phyloP scores from a whole-genome alignment of 2,888 invertebrate genomes.

The Troides oblongomaculatus region DNA sequence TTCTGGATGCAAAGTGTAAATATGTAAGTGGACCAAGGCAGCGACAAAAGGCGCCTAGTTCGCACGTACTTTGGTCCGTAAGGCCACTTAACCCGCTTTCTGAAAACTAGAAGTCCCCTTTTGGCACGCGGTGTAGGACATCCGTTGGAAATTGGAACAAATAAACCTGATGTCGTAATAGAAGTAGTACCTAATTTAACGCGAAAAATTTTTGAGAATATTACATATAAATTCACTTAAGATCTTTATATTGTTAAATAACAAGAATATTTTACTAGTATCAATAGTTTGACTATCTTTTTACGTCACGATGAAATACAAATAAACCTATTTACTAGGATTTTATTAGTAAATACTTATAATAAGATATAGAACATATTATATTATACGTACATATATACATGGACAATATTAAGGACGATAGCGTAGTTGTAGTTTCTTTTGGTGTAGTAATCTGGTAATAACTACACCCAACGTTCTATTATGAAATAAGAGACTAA shows the following conservation, averaged over 20 bases:
- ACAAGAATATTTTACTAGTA: too few relatives aligned
- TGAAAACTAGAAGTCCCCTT: conserved; percentile 21
- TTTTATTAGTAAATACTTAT: too few relatives aligned
- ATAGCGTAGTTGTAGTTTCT: not conserved
- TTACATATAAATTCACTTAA: not conserved
- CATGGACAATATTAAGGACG: not conserved
- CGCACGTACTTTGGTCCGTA: conserved; percentile 22
- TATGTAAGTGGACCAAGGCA: conserved; percentile 10
- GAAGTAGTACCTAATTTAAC: not conserved
- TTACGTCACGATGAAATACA: too few relatives aligned
- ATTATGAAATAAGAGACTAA: not conserved
- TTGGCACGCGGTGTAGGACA: conserved; percentile 24
- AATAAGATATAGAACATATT: too few relatives aligned
- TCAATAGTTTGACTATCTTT: too few relatives aligned
- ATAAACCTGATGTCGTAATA: conserved; percentile 9
- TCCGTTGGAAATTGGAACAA: conserved; percentile 20
- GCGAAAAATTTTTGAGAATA: not conserved
- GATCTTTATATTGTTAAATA: not conserved
- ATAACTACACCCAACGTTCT: not conserved
- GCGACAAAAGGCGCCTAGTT: conserved; percentile 26
- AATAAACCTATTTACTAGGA: too few relatives aligned
- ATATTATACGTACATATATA: too few relatives aligned
- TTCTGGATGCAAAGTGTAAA: conserved; percentile 11
- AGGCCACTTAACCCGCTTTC: conserved; percentile 30
- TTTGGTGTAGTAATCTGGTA: too few relatives aligned